Percentiles rank a stretch among this genome's conserved stretches.
Conservation (phyloP, 2,113 vertebrate species). For the Riparia riparia region DNA sequence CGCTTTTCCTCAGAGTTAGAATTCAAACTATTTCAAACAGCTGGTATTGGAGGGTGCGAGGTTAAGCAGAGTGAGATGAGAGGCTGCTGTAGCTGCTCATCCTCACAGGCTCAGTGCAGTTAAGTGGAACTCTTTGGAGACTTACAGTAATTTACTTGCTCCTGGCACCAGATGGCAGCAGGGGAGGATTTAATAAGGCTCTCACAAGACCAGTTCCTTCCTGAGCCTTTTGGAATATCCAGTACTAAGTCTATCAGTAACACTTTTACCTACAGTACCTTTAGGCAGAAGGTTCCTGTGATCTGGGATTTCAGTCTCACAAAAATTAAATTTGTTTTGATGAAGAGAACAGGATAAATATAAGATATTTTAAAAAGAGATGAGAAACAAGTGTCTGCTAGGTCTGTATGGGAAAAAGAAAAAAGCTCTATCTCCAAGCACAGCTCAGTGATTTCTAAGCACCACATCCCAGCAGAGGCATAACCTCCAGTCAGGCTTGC, state of each 20-base stretch:
- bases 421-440: not conserved
- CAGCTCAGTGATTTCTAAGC: not conserved
- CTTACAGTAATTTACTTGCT: conserved; percentile 31
- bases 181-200: not conserved
- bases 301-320: not conserved
- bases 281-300: not conserved
- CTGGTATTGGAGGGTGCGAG: not conserved
- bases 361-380: not conserved
- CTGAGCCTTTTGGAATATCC: not conserved
- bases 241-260: not conserved
- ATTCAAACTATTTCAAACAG: not conserved
- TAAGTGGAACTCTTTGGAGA: not conserved
- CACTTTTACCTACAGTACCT: not conserved
- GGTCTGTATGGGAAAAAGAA: not conserved
- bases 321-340: not conserved
- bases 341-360: not conserved
- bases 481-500: not conserved
- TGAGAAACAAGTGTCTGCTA: not conserved
- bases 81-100: not conserved
- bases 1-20: not conserved
- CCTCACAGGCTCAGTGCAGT: not conserved
- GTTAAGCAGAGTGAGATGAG: not conserved
- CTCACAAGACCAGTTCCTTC: not conserved
- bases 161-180: conserved; percentile 62
- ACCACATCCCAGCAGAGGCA: not conserved